Conservation (phyloP, 2,888 invertebrate genomes). For the Brachyptera risi region DNA sequence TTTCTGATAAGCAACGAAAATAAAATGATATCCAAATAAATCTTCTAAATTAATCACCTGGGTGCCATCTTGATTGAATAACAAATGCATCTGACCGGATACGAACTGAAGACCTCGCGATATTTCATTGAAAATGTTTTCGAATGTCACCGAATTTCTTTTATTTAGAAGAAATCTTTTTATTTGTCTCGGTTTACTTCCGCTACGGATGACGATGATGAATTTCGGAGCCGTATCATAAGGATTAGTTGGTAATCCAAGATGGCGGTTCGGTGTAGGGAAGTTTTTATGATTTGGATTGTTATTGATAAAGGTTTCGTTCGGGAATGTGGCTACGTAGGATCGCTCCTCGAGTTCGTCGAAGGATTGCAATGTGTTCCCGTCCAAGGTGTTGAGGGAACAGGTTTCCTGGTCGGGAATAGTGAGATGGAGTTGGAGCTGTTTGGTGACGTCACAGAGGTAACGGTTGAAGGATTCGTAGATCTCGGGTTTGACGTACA, state of each 20-base stretch:
- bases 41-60: background rate
- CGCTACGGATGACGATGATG: background rate
- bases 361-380: background rate
- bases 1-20: background rate
- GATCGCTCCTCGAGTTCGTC: background rate
- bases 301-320: background rate
- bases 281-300: background rate
- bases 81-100: background rate
- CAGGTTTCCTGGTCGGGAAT: background rate
- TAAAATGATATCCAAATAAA: background rate
- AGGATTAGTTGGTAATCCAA: background rate
- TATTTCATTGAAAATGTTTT: background rate
- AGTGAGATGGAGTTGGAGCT: background rate
- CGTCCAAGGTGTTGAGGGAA: background rate
- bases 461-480: background rate
- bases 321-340: background rate
- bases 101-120: background rate
- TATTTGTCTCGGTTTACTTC: background rate
- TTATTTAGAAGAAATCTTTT: background rate
- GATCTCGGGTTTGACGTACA: background rate
- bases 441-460: background rate
- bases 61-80: background rate
- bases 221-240: background rate
- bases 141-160: background rate
- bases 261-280: no score